A percentile compares a stretch with the other conserved stretches of the same genome.
Evolutionary conservation across 2,113 vertebrate species (phyloP).

Genomic region (Hippocampus mohnikei): DNA sequence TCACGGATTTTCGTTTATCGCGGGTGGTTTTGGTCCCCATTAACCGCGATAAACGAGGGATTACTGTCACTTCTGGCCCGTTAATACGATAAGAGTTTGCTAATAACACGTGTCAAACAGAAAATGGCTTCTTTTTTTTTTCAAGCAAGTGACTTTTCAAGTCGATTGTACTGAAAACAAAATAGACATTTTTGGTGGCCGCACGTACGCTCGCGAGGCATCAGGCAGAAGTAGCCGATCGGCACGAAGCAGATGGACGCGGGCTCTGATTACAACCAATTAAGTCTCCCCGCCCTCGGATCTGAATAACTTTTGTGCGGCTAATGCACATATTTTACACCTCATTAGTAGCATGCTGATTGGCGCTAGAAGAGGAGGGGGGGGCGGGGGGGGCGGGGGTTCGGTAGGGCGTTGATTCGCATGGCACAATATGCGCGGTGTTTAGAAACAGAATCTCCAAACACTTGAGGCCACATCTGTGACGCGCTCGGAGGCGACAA

Average conservation of each 20-base stretch:
- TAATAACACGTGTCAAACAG: no score
- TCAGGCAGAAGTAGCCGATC: conserved; percentile 85
- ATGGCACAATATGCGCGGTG: conserved; percentile 50
- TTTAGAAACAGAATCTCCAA: conserved; percentile 47
- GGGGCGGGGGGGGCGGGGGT: conserved; percentile 22
- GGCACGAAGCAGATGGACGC: conserved; percentile 80
- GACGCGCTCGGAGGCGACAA: conserved; percentile 65
- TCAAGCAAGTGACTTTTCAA: no score
- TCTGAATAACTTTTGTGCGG: conserved; percentile 87
- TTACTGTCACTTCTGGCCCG: no score
- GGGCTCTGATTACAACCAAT: conserved; percentile 93
- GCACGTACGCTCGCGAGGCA: conserved; percentile 76
- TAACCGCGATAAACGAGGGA: no score
- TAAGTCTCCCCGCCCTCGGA: conserved; percentile 77
- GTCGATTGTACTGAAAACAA: no score
- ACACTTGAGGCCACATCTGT: conserved; percentile 74
- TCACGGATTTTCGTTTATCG: no score
- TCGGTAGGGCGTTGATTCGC: neutral
- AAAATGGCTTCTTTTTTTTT: no score
- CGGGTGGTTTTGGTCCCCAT: no score
- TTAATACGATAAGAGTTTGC: no score
- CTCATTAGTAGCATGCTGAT: conserved; percentile 44
- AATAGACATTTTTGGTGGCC: no score
- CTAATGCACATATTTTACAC: conserved; percentile 68
- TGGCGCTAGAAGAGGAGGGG: conserved; percentile 54